Evolutionary conservation across 2,888 invertebrate genomes (phyloP), one percentile per base, ranked within the genome.

Genomic region (Silvanus unidentatus): DNA sequence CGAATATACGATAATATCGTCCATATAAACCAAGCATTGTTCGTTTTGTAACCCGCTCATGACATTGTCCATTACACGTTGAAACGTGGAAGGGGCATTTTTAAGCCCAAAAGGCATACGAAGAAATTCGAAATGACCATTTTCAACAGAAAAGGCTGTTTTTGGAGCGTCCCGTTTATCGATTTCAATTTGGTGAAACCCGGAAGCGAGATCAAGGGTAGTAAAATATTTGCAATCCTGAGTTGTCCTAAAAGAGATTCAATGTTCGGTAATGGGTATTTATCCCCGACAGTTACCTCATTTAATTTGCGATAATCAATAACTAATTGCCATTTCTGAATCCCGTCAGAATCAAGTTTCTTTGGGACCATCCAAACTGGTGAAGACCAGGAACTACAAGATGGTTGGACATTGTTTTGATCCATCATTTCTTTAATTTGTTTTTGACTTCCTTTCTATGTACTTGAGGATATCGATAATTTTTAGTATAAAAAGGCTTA

Each of bases 11-110:
- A 69, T 56, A 5, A 68, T 59, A 45, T 70, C 66, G 40, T 70
- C 67, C 9, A 69, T 35, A 42, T 68, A 71, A 0, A 68, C 63
- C 15, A 70, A 59, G 42, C 63, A 62, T 6, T 44, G 40, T 3
- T 37, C 15, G 35, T 56, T 54, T 52, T 59, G 55, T 1, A 65
- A 28, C 5, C 63, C 62, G 1, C 47, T 12, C 13, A 66, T 43
- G 4, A 63, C 56, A 1, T 29, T 50, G 36, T 65, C 57, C 63
- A 66, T 66, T 32, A 63, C 28, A 5, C 61, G 29, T 50, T 61
- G 58, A 28, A 67, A 65, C 0, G 58, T 8, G 1, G 39, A 14
- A 8, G 50, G 50, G 11, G 45, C 45, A 11, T 44, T 48, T 16
- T 37, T 30, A n/a, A 50, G 38, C 10, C 50, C 50, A 34, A 48